A percentile compares a stretch with the other conserved stretches of the same genome.
phyloP scores from a whole-genome alignment of 1,140 invertebrate genomes.

The Maniola jurtina region DNA sequence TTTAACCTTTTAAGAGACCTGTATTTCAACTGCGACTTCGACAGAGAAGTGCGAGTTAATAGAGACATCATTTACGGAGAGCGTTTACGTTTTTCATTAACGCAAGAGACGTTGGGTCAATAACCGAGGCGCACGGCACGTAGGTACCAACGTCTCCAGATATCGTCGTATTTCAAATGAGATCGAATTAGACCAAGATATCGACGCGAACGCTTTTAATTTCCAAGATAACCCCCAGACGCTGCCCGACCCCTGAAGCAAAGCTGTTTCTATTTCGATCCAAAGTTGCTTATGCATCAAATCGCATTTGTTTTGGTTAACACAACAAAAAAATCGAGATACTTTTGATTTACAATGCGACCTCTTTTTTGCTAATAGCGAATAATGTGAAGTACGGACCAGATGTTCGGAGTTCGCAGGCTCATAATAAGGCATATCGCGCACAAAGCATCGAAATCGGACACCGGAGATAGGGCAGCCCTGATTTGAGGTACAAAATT shows the following conservation, averaged over 20 bases:
- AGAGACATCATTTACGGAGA: conserved; percentile 59
- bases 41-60: conserved; percentile 44
- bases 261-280: conserved; percentile 47
- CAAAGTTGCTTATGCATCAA: conserved; percentile 33
- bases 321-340: conserved; percentile 40
- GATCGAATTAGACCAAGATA: conserved; percentile 68
- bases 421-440: conserved; percentile 76
- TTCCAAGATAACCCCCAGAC: conserved; percentile 70
- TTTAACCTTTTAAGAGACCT: conserved; percentile 12
- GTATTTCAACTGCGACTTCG: conserved; percentile 13
- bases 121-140: conserved; percentile 53
- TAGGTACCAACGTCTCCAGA: conserved; percentile 37
- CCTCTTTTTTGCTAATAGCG: conserved; percentile 61
- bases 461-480: conserved; percentile 74
- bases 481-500: conserved; percentile 55
- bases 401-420: conserved; percentile 73
- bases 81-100: conserved; percentile 70
- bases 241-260: conserved; percentile 47
- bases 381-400: conserved; percentile 63
- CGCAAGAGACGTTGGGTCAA: conserved; percentile 54
- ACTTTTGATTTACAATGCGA: conserved; percentile 61
- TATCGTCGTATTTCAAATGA: conserved; percentile 60
- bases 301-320: conserved; percentile 44
- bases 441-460: conserved; percentile 75
- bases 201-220: conserved; percentile 62